phyloP scores from a whole-genome alignment of 2,888 invertebrate species.

The Andrena bucephala region DNA sequence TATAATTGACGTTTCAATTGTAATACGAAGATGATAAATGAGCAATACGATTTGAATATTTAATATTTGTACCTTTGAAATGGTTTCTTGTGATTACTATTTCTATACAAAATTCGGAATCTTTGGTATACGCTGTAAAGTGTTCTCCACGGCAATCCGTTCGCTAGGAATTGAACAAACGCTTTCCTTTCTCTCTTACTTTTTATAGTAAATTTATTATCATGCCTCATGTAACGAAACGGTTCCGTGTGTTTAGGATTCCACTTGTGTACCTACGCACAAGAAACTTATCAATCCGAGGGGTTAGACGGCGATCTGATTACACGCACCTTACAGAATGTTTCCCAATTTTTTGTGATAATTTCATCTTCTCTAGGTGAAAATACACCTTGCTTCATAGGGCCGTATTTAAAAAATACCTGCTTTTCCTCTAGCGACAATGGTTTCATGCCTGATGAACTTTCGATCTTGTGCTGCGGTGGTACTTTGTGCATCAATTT shows the following conservation, averaged over 20 bases:
- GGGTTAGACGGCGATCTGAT: neutral
- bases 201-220: slow-evolving; percentile 58
- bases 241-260: slow-evolving; percentile 67
- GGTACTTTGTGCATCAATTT: slow-evolving; percentile 71
- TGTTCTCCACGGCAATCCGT: slow-evolving; percentile 77
- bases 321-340: slow-evolving; percentile 77
- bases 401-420: slow-evolving; percentile 67
- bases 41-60: slow-evolving; percentile 5
- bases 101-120: slow-evolving; percentile 70
- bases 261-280: slow-evolving; percentile 76
- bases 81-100: slow-evolving; percentile 9
- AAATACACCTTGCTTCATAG: slow-evolving; percentile 72
- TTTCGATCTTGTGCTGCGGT: slow-evolving; percentile 77
- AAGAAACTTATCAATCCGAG: neutral
- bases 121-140: slow-evolving; percentile 74
- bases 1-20: neutral
- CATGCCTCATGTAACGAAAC: slow-evolving; percentile 69
- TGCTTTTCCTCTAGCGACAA: slow-evolving; percentile 59
- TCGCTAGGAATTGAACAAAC: slow-evolving; percentile 78
- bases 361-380: slow-evolving; percentile 72
- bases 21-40: slow-evolving; percentile 15
- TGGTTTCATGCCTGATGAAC: slow-evolving; percentile 65
- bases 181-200: slow-evolving; percentile 65
- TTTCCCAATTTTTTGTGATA: slow-evolving; percentile 77
- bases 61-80: slow-evolving; percentile 27